A percentile compares a stretch with the other conserved stretches of the same genome.
Evolutionary conservation across 2,888 invertebrate genomes (phyloP).

Genomic region (Amiota communis): DNA sequence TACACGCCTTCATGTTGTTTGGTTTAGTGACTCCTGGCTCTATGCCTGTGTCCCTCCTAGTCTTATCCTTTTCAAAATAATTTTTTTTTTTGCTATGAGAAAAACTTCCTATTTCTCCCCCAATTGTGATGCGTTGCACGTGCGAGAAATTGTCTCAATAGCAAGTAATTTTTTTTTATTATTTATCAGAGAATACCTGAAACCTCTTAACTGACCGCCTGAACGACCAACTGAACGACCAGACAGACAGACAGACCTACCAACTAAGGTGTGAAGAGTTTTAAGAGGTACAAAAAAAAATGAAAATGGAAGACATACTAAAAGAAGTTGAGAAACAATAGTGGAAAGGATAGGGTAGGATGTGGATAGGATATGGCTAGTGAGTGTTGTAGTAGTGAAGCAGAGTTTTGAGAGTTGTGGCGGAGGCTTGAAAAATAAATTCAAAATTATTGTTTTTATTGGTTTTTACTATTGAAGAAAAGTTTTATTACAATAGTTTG

Average conservation of each 20-base stretch:
- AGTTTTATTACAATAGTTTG: conserved; percentile 64
- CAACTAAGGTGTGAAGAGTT: conserved; percentile 42
- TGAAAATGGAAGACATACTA: neutral
- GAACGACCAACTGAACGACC: conserved; percentile 52
- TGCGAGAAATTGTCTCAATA: conserved; percentile 65
- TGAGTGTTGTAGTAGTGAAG: neutral
- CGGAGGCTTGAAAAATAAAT: conserved; percentile 49
- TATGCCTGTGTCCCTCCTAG: too few relatives aligned
- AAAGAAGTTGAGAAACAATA: conserved; percentile 6
- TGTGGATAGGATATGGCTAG: neutral
- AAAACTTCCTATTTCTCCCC: neutral
- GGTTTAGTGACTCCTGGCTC: too few relatives aligned
- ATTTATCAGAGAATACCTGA: conserved; percentile 43
- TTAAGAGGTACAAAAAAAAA: neutral
- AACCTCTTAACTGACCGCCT: conserved; percentile 39
- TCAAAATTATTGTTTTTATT: conserved; percentile 62
- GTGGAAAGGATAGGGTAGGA: neutral
- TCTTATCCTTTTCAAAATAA: too few relatives aligned
- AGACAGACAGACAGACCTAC: conserved; percentile 61
- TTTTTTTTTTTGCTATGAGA: neutral
- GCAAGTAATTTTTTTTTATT: conserved; percentile 59
- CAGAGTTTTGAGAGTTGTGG: neutral
- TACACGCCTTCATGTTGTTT: too few relatives aligned
- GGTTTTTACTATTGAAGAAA: conserved; percentile 61
- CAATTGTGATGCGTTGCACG: conserved; percentile 59